phyloP scores from a whole-genome alignment of 2,797 vertebrate species.

The Glossophaga mutica region DNA sequence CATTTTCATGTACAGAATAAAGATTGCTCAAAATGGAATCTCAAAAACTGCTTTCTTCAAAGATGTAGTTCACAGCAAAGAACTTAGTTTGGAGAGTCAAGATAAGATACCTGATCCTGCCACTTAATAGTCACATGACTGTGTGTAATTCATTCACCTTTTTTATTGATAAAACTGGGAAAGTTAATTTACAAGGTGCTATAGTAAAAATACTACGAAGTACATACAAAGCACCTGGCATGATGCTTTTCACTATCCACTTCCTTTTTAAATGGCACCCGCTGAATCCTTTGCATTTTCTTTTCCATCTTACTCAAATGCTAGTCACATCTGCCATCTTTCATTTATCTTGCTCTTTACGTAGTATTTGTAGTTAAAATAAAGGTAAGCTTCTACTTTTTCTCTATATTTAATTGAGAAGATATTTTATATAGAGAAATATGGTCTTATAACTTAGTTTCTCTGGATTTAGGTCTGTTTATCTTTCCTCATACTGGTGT shows the following conservation, averaged over 20 bases:
- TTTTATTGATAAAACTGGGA: background rate
- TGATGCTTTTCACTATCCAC: background rate
- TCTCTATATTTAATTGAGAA: background rate
- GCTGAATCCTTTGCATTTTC: background rate
- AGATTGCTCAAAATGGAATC: background rate
- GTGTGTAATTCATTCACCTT: background rate
- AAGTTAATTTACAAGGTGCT: background rate
- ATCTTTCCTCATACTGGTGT: background rate
- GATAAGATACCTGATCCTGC: background rate
- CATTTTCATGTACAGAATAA: slow-evolving; percentile 27
- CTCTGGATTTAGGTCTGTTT: background rate
- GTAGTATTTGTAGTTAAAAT: background rate
- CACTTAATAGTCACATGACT: background rate
- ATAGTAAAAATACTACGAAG: background rate
- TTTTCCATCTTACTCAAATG: background rate
- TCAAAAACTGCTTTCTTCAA: background rate
- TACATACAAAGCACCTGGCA: background rate
- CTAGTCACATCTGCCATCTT: background rate
- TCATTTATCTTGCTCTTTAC: background rate
- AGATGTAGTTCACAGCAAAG: background rate
- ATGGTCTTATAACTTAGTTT: background rate
- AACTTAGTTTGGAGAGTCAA: background rate
- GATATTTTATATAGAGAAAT: background rate
- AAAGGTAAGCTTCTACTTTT: background rate
- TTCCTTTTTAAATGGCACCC: background rate